Conservation (phyloP, 2,113 vertebrate genomes). For the Catagonus wagneri region DNA sequence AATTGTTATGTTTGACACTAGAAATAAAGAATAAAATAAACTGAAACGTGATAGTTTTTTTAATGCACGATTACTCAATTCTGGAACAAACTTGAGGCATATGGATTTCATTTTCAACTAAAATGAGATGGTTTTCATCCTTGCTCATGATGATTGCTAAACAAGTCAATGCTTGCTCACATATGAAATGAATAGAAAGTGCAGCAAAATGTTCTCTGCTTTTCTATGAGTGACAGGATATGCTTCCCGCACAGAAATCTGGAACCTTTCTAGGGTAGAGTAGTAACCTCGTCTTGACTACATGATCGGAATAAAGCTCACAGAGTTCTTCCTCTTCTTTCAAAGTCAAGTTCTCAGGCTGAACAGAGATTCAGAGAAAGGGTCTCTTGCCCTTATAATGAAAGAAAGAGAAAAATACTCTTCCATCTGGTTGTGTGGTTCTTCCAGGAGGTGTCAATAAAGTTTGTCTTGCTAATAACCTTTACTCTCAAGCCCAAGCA, state of each 20-base stretch:
- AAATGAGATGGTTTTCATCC: conserved; percentile 19
- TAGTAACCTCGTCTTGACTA: background rate
- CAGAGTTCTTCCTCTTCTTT: background rate
- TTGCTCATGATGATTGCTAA: background rate
- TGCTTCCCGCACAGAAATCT: background rate
- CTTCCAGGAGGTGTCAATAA: background rate
- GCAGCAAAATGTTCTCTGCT: background rate
- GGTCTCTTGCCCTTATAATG: background rate
- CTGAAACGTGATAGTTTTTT: conserved; percentile 21
- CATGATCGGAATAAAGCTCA: background rate
- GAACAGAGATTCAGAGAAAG: background rate
- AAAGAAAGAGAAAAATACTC: background rate
- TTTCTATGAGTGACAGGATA: background rate
- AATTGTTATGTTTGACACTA: conserved; percentile 13
- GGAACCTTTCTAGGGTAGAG: background rate
- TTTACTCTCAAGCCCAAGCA: background rate
- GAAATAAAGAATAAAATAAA: background rate
- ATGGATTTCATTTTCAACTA: conserved; percentile 32
- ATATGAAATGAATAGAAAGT: background rate
- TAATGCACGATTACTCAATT: background rate
- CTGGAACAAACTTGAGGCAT: background rate
- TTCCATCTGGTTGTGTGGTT: background rate
- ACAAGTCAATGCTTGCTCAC: conserved; percentile 12
- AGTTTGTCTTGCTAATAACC: background rate
- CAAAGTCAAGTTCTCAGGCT: background rate